Evolutionary conservation across 2,113 vertebrate species (phyloP), one percentile per base, ranked within the genome.

Genomic region (Cromileptes altivelis): DNA sequence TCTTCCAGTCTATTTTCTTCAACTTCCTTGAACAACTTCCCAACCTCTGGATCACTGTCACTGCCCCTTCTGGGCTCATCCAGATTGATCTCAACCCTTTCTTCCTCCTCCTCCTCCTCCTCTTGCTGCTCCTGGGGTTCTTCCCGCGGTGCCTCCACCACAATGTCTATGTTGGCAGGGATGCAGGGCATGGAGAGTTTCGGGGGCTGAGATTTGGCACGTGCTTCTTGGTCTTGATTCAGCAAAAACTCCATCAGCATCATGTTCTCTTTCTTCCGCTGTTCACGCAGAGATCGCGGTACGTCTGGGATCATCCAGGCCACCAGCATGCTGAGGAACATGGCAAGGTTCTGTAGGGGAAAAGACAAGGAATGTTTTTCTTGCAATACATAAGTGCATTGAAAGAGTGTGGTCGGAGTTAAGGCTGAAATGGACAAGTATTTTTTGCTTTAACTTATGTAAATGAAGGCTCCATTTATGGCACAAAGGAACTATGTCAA

Each of bases 301-400:
- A 99, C 97, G 37, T 99, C 97, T 2, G 98, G 97, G 85, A 99
- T 98, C 95, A 99, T 93, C 98, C 98, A 99, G 81, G 98, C 98
- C 70, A 99, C 97, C 1, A 99, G 92, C 91, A 97, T 96, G 15
- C 98, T 99, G 75, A 99, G 95, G 90, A 99, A 97, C 97, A 99
- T 99, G 77, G 99, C 98, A 19, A 99, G 88, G 78, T 99, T 99
- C 98, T 99, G 91, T 13, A 88, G 6, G 75, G 27, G 69, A 55
- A 45, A 70, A 40, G 11, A 64, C 7, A 72, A 42, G 13, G 1
- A 57, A 71, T 72, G 17, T 37, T 75, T 50, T 47, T 25, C 10
- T 56, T 56, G 49, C n/a, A 10, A 25, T 50, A 7, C n/a, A 45
- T 63, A 6, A 33, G 21, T 45, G 47, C 63, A 69, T 6, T 17